These are phyloP conservation scores for Drosophila putrida DNA, from an alignment of 2,888 invertebrate species.

Conservation along the genomic window DNA sequence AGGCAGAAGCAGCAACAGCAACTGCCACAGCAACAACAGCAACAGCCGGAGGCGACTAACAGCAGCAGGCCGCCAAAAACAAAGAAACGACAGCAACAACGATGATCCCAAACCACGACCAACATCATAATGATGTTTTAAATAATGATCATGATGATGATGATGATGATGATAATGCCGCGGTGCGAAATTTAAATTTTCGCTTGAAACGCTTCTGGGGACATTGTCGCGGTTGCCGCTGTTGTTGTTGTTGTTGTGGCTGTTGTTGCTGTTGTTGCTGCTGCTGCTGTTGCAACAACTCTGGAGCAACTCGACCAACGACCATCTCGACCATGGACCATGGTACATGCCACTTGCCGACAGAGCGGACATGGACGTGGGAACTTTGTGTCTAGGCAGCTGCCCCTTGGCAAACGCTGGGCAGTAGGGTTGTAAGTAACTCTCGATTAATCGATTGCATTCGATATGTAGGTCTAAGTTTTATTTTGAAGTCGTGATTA, in stretches of 20 bases:
- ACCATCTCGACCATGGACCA: conserved; percentile 20
- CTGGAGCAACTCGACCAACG: conserved; percentile 49
- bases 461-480: too few species aligned
- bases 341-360: conserved; percentile 48
- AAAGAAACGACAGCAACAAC: conserved; percentile 59
- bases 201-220: conserved; percentile 82
- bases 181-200: conserved; percentile 83
- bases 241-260: conserved; percentile 28
- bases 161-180: conserved; percentile 48
- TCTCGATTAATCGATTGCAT: too few species aligned
- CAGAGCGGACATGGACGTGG: conserved; percentile 66
- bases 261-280: conserved; percentile 30
- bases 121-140: conserved; percentile 34
- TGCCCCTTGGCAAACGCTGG: conserved; percentile 65
- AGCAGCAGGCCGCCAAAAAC: conserved; percentile 53
- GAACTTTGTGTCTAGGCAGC: conserved; percentile 74
- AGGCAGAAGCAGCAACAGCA: conserved; percentile 18
- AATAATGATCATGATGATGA: conserved; percentile 16
- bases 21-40: conserved; percentile 32
- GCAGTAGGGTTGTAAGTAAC: conserved; percentile 12
- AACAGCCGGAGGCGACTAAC: conserved; percentile 35
- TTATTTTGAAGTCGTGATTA: too few species aligned
- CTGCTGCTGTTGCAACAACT: conserved; percentile 44
- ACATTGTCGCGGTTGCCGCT: conserved; percentile 64
- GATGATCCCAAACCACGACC: conserved; percentile 49